Conservation (phyloP, 2,797 vertebrate genomes). For the Oceanodroma leucorhoa region DNA sequence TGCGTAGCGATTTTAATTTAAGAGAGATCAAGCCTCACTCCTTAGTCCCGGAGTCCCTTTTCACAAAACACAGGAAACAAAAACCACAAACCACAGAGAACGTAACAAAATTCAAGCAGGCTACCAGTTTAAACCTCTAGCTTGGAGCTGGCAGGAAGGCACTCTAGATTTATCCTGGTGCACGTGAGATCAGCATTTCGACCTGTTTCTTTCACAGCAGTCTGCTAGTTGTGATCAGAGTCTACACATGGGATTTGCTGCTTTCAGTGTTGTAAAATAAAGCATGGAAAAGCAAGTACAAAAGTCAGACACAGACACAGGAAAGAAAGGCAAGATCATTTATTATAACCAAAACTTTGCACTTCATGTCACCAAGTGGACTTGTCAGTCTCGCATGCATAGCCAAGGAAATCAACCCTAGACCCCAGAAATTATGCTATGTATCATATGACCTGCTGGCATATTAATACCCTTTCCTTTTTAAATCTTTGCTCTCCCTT, state of each 20-base stretch:
- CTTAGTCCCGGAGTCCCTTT: neutral
- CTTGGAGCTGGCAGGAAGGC: neutral
- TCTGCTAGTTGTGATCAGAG: neutral
- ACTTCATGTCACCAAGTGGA: constrained; percentile 30
- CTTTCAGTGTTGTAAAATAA: constrained; percentile 24
- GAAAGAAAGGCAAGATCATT: constrained; percentile 1
- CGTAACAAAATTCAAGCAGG: neutral
- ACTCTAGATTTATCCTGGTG: neutral
- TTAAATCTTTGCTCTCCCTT: constrained; percentile 58
- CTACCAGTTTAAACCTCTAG: neutral
- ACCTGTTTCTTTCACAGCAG: constrained; percentile 8
- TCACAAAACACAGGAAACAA: neutral
- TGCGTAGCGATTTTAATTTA: neutral
- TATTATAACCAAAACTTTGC: constrained; percentile 23
- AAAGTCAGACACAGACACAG: neutral
- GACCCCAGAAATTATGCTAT: constrained; percentile 36
- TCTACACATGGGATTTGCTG: constrained; percentile 18
- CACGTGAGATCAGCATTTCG: neutral
- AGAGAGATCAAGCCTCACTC: neutral
- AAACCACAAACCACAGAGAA: constrained; percentile 10
- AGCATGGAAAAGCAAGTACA: neutral
- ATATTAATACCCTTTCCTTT: constrained; percentile 66
- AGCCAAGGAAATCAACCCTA: constrained; percentile 53
- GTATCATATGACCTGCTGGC: constrained; percentile 50
- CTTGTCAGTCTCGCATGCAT: constrained; percentile 27